Percentiles rank a stretch among this genome's conserved stretches.
Conservation (phyloP, 1,140 invertebrate genomes). For the Listronotus oregonensis region DNA sequence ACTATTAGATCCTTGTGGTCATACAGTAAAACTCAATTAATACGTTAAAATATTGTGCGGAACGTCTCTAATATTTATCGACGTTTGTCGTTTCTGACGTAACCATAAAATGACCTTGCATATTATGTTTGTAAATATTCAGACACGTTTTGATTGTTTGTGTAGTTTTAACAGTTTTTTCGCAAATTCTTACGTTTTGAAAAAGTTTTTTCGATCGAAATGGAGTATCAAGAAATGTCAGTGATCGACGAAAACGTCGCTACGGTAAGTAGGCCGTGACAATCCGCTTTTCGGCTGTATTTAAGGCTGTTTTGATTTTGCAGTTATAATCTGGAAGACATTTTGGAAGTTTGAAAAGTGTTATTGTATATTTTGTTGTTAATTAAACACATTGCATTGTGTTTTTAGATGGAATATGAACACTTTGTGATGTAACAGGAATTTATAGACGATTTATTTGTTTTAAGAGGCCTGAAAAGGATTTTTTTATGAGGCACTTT, state of each 20-base stretch:
- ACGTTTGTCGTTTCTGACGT: conserved; percentile 30
- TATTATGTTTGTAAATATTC: conserved; percentile 48
- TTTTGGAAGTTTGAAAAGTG: conserved; percentile 11
- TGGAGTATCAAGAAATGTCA: conserved; percentile 54
- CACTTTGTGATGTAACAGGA: too few relatives aligned
- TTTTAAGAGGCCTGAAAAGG: conserved; percentile 10
- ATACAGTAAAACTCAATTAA: too few relatives aligned
- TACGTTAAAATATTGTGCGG: too few relatives aligned
- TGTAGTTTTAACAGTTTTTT: conserved; percentile 25
- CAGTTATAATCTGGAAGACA: not conserved
- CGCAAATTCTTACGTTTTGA: conserved; percentile 22
- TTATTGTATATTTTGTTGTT: not conserved
- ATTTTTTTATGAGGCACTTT: conserved; percentile 37
- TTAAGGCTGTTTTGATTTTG: not conserved
- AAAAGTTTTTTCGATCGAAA: conserved; percentile 28
- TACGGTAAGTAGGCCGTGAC: conserved; percentile 47
- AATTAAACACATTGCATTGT: too few relatives aligned
- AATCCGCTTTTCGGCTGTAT: conserved; percentile 13
- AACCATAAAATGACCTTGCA: conserved; percentile 46
- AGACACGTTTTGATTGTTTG: conserved; percentile 39
- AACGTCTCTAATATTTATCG: too few relatives aligned
- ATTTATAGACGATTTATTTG: not conserved
- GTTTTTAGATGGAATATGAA: not conserved
- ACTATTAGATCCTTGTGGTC: too few relatives aligned
- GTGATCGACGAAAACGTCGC: conserved; percentile 51